Percentiles rank a stretch among this genome's conserved stretches.
Conservation (phyloP, 2,797 vertebrate genomes). For the Halcyon chelicuti region DNA sequence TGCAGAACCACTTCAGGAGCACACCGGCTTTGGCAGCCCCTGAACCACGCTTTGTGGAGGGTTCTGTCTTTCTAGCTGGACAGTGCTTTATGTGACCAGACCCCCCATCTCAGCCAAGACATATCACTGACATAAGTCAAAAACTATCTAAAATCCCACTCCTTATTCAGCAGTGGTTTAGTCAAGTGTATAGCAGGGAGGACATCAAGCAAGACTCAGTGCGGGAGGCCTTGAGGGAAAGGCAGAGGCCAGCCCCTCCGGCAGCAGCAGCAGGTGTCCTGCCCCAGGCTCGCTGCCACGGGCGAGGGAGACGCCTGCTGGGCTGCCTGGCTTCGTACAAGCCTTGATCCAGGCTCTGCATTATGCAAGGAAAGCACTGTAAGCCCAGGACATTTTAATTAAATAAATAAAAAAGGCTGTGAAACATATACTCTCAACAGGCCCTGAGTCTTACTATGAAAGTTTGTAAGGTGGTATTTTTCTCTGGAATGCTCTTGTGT, state of each 20-base stretch:
- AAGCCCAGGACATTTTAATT: neutral
- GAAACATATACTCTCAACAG: neutral
- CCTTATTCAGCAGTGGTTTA: rapidly evolving
- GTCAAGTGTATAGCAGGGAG: rapidly evolving
- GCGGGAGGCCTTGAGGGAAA: neutral
- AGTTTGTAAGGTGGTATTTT: neutral
- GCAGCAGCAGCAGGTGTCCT: rapidly evolving
- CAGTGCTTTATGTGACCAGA: neutral
- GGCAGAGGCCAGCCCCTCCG: neutral
- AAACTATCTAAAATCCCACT: neutral
- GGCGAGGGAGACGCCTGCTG: constrained; percentile 46
- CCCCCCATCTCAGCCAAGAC: neutral
- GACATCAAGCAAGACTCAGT: rapidly evolving
- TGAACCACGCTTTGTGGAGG: neutral
- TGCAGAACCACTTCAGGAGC: neutral
- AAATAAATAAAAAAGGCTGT: neutral
- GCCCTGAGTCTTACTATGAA: neutral
- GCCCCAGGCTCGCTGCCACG: rapidly evolving
- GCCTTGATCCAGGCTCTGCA: neutral
- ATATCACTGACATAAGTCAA: neutral
- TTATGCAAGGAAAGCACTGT: rapidly evolving
- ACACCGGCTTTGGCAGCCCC: neutral
- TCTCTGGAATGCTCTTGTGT: neutral
- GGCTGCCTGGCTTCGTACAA: neutral
- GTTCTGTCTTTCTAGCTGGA: neutral